These are phyloP conservation scores for Eulemur mongoz DNA, from an alignment of 2,797 vertebrate genomes.

Conservation along the genomic window DNA sequence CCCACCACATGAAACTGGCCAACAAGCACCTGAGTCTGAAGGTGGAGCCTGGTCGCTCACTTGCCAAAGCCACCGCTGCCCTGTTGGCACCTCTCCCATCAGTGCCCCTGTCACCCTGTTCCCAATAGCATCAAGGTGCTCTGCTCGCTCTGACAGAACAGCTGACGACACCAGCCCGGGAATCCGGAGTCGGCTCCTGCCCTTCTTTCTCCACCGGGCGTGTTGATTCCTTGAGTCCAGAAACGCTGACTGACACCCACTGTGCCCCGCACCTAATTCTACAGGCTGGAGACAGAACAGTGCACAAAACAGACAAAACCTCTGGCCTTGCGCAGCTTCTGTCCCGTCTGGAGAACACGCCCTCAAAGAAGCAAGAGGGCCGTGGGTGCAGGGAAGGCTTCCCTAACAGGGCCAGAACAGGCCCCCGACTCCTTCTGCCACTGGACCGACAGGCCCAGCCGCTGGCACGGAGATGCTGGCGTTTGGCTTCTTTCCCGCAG, in stretches of 20 bases:
- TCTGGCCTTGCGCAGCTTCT: accelerated
- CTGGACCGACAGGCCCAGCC: background rate
- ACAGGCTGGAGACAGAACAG: background rate
- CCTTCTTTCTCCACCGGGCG: too few relatives aligned
- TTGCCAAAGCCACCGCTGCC: background rate
- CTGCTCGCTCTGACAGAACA: too few relatives aligned
- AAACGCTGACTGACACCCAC: background rate
- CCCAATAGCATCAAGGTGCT: accelerated
- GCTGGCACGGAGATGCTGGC: accelerated
- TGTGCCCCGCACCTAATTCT: accelerated
- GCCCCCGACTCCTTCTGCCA: accelerated
- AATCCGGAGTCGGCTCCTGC: accelerated
- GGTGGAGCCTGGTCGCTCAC: accelerated
- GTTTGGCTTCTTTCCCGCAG: background rate
- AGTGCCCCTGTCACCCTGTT: accelerated
- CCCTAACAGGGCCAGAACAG: accelerated
- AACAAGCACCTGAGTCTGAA: accelerated
- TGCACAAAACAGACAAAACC: accelerated
- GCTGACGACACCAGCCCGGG: accelerated
- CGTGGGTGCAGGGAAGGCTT: too few relatives aligned
- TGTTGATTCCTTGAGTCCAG: background rate
- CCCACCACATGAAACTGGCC: accelerated
- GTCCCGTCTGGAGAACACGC: accelerated
- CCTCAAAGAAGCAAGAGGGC: background rate
- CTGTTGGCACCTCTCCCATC: background rate